Conservation (phyloP, 2,113 vertebrate species). For the Galeopterus variegatus region DNA sequence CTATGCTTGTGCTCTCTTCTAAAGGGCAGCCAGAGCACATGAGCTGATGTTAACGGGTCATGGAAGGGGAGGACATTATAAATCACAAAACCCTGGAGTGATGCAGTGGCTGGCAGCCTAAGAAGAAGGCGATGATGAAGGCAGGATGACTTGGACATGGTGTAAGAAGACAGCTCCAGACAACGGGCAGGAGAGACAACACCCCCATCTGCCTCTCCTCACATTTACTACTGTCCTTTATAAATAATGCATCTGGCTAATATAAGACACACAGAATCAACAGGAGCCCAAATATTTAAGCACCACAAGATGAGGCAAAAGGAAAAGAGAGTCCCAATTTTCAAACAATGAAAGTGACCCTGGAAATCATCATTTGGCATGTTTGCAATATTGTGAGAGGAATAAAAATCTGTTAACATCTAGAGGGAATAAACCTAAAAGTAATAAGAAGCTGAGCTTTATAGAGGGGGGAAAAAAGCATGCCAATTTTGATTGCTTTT, state of each 20-base stretch:
- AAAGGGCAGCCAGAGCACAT: background rate
- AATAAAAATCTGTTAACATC: constrained; percentile 81
- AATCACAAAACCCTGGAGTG: background rate
- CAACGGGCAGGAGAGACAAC: background rate
- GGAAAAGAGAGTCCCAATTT: background rate
- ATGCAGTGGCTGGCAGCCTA: background rate
- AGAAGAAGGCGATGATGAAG: background rate
- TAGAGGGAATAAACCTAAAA: constrained; percentile 77
- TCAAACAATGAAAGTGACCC: constrained; percentile 68
- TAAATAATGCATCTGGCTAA: background rate
- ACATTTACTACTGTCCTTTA: background rate
- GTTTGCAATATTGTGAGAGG: constrained; percentile 75
- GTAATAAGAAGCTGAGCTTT: constrained; percentile 77
- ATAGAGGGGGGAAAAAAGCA: constrained; percentile 44
- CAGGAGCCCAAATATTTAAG: constrained; percentile 4
- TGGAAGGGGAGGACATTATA: background rate
- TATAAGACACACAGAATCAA: background rate
- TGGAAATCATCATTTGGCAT: constrained; percentile 55
- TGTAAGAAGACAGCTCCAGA: background rate
- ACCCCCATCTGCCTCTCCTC: background rate
- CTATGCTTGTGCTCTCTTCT: background rate
- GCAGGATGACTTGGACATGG: too few species aligned
- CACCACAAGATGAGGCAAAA: constrained; percentile 2
- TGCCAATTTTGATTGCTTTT: constrained; percentile 79
- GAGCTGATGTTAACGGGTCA: background rate